Base-by-base conservation (phyloP, 2,797 vertebrate genomes). In the Benthosema pterotum region DNA sequence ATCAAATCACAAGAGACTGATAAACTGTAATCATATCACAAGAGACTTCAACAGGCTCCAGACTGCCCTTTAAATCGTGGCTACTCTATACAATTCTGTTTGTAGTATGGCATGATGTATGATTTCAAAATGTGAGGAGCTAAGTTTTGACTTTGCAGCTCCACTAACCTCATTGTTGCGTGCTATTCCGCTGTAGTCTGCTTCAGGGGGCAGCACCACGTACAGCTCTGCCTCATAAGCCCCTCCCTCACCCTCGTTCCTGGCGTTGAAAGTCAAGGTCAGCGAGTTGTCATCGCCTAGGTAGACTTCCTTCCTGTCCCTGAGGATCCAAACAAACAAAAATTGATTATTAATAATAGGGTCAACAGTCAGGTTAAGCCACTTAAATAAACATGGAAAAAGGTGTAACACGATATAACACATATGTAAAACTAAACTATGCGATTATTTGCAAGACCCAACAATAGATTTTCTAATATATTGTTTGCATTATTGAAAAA, bases 221-320 rank as follows among this genome's bases (percentile, higher is more conserved):
- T 94, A 92, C 18, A 98, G 92, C 84, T 98, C 96, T 0, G 96
- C 94, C 75, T 97, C 96, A 0, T 97, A 98, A 0, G 96, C 96
- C 0, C 96, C 96, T 1, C 96, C 96, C 82, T 96, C 95, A 0
- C 96, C 96, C 60, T 92, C 88, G 3, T 97, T 97, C 80, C 85
- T 86, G 38, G 95, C 95, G 0, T 94, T 94, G 83, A 96, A 96
- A 22, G 93, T 93, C 63, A 97, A 75, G 54, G 94, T 95, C 83
- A 97, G 78, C 1, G 93, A 80, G 64, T 97, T 97, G 74, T 95
- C 94, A 64, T 96, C 95, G 0, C 95, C 96, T 56, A 97, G 86
- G 88, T 92, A 95, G 52, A 95, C 94, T 9, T 88, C 91, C 63
- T 88, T 93, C 73, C 88, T 92, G 85, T 93, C 95, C 66, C 95